These are phyloP conservation scores for Pristionchus fissidentatus DNA, from an alignment of 2,888 invertebrate genomes.

Conservation along the genomic window DNA sequence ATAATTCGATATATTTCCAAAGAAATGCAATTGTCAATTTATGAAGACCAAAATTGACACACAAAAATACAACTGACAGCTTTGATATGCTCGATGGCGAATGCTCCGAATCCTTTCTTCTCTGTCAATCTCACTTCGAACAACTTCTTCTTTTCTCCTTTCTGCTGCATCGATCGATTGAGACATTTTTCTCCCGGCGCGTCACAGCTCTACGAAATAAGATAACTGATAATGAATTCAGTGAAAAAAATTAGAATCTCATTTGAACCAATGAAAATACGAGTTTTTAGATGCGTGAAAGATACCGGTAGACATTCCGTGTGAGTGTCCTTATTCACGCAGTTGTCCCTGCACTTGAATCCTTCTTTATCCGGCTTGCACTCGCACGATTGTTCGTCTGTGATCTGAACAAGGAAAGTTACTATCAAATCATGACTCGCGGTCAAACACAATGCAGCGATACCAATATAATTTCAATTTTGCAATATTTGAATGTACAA, in stretches of 20 bases:
- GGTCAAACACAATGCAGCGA: no score
- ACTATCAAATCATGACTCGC: no score
- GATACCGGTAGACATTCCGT: neutral
- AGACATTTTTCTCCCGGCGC: neutral
- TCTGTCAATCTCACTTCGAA: neutral
- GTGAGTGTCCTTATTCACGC: neutral
- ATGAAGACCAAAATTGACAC: no score
- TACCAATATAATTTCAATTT: no score
- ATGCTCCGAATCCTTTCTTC: slow-evolving; percentile 3
- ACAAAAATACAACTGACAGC: neutral
- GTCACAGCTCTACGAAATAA: neutral
- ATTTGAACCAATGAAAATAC: no score
- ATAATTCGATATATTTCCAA: no score
- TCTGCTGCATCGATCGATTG: neutral
- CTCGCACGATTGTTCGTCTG: no score
- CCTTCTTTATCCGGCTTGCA: neutral
- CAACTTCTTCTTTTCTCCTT: neutral
- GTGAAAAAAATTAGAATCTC: neutral
- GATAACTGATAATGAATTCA: neutral
- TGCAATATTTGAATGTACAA: no score
- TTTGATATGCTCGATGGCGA: slow-evolving; percentile 1
- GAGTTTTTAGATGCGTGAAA: neutral
- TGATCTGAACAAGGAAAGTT: no score
- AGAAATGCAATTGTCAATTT: neutral
- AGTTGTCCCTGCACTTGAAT: neutral